Base-by-base conservation (phyloP, 2,888 invertebrate genomes). In the Drosophila leonis region DNA sequence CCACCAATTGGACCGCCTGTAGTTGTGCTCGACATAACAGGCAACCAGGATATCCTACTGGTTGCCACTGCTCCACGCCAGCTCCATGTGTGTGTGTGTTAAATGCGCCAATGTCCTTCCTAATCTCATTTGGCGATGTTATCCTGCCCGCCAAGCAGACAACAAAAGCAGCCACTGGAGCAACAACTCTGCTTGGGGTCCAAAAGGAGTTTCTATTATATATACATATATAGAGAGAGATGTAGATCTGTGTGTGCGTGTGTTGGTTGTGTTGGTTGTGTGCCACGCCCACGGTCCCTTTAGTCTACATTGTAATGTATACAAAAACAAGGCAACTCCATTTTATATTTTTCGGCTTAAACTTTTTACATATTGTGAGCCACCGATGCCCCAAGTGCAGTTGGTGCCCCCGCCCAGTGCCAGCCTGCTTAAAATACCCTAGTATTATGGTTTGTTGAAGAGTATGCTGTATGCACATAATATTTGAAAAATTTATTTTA, bases 51-150 rank as follows among this genome's bases (percentile, higher is more conserved):
- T 85, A 74, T 90, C 82, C 84, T 64, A 81, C 84, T 86, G 78
- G 74, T 65, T 71, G 63, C 70, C 66, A 63, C 67, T 72, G 70
- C 59, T 62, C 72, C 42, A 60, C 10, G 18, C 62, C 65, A 59
- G 51, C 63, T 29, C 10, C 24, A 24, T 49, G 35, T 41, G 18
- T 41, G 75, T 71, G 65, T 77, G 75, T 78, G 83, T 90, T 88
- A 90, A 91, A 90, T 83, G 83, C 87, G 84, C 84, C 87, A 85
- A 87, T 85, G 84, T 91, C 90, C 91, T 92, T 91, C 91, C 91
- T 92, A 90, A 92, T 90, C 91, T 88, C 85, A 90, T 90, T 91
- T 85, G 80, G 80, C 68, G 82, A 79, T 83, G 83, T 81, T 86
- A 79, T 88, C 88, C 90, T 74, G 81, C 57, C 66, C 57, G 78